phyloP scores from a whole-genome alignment of 2,113 vertebrate species.

The Triplophysa tibetana region DNA sequence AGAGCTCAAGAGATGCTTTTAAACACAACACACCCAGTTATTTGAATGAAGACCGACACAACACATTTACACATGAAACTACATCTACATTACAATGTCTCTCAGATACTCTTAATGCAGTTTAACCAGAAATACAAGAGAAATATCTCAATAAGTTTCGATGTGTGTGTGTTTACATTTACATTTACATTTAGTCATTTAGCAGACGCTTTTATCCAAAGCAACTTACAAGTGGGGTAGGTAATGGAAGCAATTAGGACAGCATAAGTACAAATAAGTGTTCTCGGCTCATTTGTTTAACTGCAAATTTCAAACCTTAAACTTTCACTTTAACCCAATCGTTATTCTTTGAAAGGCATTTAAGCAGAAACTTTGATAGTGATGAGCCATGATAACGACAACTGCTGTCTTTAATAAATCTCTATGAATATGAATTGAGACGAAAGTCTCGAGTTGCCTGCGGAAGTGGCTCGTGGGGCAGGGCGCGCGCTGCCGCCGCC shows the following conservation, averaged over 20 bases:
- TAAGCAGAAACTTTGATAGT: not conserved
- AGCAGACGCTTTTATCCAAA: too few species aligned
- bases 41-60: not conserved
- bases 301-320: not conserved
- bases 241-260: too few species aligned
- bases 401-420: not conserved
- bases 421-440: not conserved
- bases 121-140: not conserved
- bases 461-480: slow-evolving; percentile 44
- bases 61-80: too few species aligned
- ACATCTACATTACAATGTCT: too few species aligned
- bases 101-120: not conserved
- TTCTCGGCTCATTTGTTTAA: not conserved
- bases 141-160: not conserved
- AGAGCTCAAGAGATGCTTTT: not conserved
- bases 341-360: not conserved
- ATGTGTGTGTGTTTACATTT: not conserved
- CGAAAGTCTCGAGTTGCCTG: not conserved
- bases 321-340: not conserved
- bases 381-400: not conserved
- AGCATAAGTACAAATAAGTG: too few species aligned
- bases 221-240: too few species aligned
- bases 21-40: not conserved
- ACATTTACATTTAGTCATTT: too few species aligned
- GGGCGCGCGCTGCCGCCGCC: slow-evolving; percentile 15